Conservation (phyloP, 2,888 invertebrate genomes). For the Lasioglossum lativentre region DNA sequence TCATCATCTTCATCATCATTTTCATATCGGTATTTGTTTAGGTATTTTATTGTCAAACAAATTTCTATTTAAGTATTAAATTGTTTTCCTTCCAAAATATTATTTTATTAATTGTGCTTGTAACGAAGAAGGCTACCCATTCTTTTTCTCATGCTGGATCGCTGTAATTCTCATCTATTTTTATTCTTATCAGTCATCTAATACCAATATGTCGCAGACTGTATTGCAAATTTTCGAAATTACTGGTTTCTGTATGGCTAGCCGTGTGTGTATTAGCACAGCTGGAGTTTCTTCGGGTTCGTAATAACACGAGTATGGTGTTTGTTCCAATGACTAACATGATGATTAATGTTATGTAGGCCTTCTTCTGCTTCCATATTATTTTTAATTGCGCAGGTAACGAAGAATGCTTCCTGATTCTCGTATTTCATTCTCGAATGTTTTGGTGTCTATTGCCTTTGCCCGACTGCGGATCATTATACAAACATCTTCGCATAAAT, state of each 20-base stretch:
- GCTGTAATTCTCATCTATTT: not conserved
- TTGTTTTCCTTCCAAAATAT: not conserved
- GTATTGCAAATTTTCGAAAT: not conserved
- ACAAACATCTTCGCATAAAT: not conserved
- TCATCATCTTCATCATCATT: no score
- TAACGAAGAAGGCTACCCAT: not conserved
- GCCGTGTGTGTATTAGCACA: not conserved
- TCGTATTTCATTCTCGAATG: not conserved
- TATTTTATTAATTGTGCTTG: not conserved
- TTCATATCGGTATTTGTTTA: no score
- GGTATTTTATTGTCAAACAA: no score
- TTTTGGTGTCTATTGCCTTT: not conserved
- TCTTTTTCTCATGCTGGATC: not conserved
- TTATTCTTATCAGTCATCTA: not conserved
- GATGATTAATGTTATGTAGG: not conserved
- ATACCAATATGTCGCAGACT: not conserved
- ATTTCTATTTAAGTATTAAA: not conserved
- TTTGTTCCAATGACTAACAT: not conserved
- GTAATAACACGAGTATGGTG: not conserved
- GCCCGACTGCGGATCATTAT: not conserved
- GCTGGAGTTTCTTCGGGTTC: not conserved
- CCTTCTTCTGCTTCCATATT: not conserved
- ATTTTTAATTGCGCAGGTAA: not conserved
- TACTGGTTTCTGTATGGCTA: not conserved
- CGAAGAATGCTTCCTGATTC: not conserved